Conservation (phyloP, 2,797 vertebrate genomes). For the Betta splendens region DNA sequence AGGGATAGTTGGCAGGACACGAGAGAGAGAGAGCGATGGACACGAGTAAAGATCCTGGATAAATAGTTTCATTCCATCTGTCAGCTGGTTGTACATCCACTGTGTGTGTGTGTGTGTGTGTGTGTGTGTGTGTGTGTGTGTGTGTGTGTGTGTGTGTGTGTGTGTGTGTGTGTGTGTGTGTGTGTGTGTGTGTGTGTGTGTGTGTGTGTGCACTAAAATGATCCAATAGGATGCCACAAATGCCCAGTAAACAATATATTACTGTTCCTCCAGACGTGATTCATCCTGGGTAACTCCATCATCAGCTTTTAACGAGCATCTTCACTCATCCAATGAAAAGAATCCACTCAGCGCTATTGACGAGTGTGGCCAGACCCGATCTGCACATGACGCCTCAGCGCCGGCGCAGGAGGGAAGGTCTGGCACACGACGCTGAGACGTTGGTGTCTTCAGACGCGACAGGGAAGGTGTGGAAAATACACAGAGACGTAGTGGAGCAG, state of each 20-base stretch:
- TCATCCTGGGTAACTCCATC: constrained; percentile 36
- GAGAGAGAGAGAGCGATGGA: constrained; percentile 28
- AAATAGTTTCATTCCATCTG: constrained; percentile 5
- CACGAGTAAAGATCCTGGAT: constrained; percentile 7
- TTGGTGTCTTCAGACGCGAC: constrained; percentile 5
- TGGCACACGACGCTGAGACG: constrained; percentile 1
- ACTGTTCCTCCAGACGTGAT: constrained; percentile 36
- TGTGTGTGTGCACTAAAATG: constrained; percentile 19
- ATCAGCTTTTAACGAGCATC: constrained; percentile 49
- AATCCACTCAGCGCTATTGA: constrained; percentile 29
- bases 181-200: too few relatives aligned
- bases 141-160: too few relatives aligned
- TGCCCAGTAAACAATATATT: not conserved
- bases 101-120: too few relatives aligned
- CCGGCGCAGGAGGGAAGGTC: constrained; percentile 40
- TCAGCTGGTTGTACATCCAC: constrained; percentile 1
- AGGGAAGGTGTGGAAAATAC: not conserved
- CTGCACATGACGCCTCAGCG: constrained; percentile 14
- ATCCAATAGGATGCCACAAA: constrained; percentile 9
- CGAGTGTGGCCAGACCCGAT: constrained; percentile 16
- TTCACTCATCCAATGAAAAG: constrained; percentile 42
- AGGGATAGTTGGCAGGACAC: constrained; percentile 58
- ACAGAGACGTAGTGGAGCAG: not conserved
- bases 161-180: too few relatives aligned
- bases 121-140: too few relatives aligned